These are phyloP conservation scores for Perccottus glenii DNA, from an alignment of 2,113 vertebrate species.

Conservation along the genomic window DNA sequence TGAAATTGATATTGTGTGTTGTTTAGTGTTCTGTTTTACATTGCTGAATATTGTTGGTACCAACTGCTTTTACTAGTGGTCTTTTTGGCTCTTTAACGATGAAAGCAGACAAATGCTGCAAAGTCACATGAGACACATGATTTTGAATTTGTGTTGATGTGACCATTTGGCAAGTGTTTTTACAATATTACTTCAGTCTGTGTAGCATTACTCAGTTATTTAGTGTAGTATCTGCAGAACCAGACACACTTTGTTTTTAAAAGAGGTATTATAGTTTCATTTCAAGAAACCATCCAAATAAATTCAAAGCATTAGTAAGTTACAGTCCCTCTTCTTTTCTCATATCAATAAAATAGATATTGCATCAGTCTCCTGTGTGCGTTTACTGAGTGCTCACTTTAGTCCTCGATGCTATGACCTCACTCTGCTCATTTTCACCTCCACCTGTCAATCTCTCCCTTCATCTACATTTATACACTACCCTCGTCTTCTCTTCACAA, in stretches of 20 bases:
- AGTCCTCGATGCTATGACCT: neutral
- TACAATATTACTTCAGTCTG: too few relatives aligned
- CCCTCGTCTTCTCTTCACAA: neutral
- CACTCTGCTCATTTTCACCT: slow-evolving; percentile 19
- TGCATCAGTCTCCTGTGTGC: slow-evolving; percentile 16
- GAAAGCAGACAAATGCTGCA: too few relatives aligned
- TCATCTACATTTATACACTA: slow-evolving; percentile 13
- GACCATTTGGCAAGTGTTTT: too few relatives aligned
- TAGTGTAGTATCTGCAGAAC: too few relatives aligned
- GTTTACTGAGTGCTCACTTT: slow-evolving; percentile 29
- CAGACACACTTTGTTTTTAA: neutral
- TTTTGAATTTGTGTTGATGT: too few relatives aligned
- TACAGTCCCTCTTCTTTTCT: neutral
- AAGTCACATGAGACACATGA: too few relatives aligned
- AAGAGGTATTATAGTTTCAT: slow-evolving; percentile 4
- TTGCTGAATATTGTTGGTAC: too few relatives aligned
- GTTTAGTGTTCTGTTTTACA: too few relatives aligned
- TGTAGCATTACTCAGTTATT: too few relatives aligned
- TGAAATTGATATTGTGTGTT: too few relatives aligned
- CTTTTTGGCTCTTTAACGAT: too few relatives aligned
- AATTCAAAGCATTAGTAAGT: neutral
- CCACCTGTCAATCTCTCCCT: slow-evolving; percentile 29
- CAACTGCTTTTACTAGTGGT: too few relatives aligned
- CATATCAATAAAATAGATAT: neutral
- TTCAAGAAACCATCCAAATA: neutral